phyloP scores from a whole-genome alignment of 2,888 invertebrate genomes.

The Hedya salicella region DNA sequence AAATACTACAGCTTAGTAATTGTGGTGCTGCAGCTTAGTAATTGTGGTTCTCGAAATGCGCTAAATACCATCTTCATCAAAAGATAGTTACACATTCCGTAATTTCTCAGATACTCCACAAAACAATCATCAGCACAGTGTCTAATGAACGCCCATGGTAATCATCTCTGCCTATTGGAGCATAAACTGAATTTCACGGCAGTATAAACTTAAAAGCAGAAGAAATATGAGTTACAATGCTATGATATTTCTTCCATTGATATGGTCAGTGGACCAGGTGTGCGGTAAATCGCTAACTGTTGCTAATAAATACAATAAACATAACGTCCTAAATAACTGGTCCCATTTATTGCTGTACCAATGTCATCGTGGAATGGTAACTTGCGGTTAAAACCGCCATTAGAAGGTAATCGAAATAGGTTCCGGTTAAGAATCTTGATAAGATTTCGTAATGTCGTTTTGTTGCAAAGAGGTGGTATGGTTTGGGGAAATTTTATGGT shows the following conservation, averaged over 20 bases:
- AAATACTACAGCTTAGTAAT: constrained; percentile 29
- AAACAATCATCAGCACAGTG: constrained; percentile 50
- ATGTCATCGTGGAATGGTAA: constrained; percentile 27
- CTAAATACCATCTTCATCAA: constrained; percentile 51
- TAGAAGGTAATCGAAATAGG: constrained; percentile 17
- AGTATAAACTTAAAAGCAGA: constrained; percentile 46
- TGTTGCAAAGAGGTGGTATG: background rate
- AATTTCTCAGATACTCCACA: constrained; percentile 50
- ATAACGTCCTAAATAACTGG: constrained; percentile 52
- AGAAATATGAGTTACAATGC: constrained; percentile 46
- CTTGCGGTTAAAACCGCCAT: constrained; percentile 13
- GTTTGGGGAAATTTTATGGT: background rate
- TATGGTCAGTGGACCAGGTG: constrained; percentile 62
- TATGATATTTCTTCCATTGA: constrained; percentile 27
- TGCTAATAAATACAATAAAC: constrained; percentile 57
- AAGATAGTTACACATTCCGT: constrained; percentile 52
- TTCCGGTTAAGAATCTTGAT: constrained; percentile 13
- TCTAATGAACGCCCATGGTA: constrained; percentile 58
- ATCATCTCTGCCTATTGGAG: constrained; percentile 56
- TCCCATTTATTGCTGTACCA: constrained; percentile 24
- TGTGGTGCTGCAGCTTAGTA: constrained; percentile 14
- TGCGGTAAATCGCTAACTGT: constrained; percentile 69
- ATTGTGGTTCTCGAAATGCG: constrained; percentile 45
- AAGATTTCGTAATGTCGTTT: background rate
- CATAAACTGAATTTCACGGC: constrained; percentile 46